Base-by-base conservation (phyloP, 2,888 invertebrate genomes). In the Acronicta alni region DNA sequence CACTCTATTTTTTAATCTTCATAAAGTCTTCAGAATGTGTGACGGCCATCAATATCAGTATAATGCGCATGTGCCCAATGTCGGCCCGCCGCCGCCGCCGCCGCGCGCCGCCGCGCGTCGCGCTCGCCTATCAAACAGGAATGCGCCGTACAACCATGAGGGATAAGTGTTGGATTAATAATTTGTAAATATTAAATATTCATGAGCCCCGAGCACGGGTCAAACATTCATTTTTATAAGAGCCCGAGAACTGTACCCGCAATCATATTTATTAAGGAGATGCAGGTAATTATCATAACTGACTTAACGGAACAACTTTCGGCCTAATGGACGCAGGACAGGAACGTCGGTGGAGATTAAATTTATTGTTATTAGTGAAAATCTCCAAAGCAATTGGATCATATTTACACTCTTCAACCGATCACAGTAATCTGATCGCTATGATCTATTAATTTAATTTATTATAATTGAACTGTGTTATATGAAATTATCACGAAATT, bases 101-200 rank as follows among this genome's bases (percentile, higher is more conserved):
- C n/a, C n/a, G n/a, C n/a, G n/a, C n/a, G n/a, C 72, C 35, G 35
- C 35, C 35, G n/a, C n/a, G n/a, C n/a, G n/a, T n/a, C n/a, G 35
- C 35, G n/a, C 35, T n/a, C 71, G 75, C 77, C 82, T 86, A 89
- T 88, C 87, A 80, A 68, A 64, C 62, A 79, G 84, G 89, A 89
- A 92, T 91, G 89, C 83, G 63, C 57, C 20, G 82, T 32, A 59
- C 61, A 46, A 75, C 80, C 77, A 70, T 72, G 76, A 80, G 78
- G 87, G 87, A 89, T 89, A 89, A 89, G 89, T 90, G 90, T 90
- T 89, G 92, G 91, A 92, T 92, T 92, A 91, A 93, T 92, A 93
- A 93, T 91, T 92, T 93, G 92, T 93, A 90, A 92, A 93, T 92
- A 93, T 92, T 93, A 92, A 89, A 93, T 93, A 93, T 93, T 93